Evolutionary conservation across 2,797 vertebrate species (phyloP).

Genomic region (Okamejei kenojei): DNA sequence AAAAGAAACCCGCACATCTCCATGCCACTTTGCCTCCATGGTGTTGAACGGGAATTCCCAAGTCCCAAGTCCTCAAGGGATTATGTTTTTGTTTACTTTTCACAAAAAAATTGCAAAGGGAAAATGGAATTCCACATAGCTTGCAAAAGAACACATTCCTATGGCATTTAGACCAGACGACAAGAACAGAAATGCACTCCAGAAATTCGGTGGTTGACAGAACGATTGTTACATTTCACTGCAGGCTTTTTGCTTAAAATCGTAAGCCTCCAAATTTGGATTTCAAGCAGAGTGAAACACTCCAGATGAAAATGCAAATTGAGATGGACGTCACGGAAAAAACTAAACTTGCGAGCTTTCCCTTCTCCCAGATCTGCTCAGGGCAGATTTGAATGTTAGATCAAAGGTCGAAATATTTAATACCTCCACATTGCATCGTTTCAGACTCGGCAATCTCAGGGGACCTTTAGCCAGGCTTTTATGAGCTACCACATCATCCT

Average conservation of each 20-base stretch:
- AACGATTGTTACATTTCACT: background rate
- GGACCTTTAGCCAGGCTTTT: background rate
- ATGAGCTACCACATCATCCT: background rate
- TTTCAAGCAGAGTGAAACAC: background rate
- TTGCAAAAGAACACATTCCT: no score
- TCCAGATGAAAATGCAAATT: background rate
- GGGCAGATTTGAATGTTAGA: background rate
- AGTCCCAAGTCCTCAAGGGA: background rate
- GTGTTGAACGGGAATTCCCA: background rate
- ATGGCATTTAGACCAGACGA: no score
- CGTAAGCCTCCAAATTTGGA: background rate
- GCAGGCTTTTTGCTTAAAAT: background rate
- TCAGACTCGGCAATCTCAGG: background rate
- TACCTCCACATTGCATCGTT: background rate
- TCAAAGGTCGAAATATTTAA: constrained; percentile 28
- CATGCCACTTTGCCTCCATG: background rate
- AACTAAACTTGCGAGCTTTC: background rate
- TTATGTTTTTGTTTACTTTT: background rate
- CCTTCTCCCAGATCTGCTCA: constrained; percentile 6
- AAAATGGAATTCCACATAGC: no score
- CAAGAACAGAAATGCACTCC: background rate
- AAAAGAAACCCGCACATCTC: background rate
- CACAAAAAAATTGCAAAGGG: no score
- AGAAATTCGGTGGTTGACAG: background rate
- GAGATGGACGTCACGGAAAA: background rate